Conservation (phyloP, 2,113 vertebrate genomes). For the Polypterus senegalus region DNA sequence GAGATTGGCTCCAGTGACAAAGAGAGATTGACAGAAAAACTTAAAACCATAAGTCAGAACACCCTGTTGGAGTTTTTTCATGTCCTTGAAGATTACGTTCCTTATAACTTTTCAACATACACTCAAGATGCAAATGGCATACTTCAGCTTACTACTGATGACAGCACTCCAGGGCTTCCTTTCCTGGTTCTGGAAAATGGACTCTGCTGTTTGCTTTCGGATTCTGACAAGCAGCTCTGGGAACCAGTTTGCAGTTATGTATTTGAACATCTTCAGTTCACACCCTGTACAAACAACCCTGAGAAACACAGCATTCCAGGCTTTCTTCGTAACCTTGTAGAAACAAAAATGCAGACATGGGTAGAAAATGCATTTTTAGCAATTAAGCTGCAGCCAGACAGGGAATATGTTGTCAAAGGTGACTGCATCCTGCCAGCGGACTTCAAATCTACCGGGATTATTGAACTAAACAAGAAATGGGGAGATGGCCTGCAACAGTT, state of each 20-base stretch:
- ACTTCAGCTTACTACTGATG: conserved; percentile 6
- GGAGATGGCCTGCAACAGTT: conserved; percentile 48
- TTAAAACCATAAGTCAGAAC: conserved; percentile 13
- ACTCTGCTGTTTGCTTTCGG: conserved; percentile 20
- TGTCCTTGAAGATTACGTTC: conserved; percentile 13
- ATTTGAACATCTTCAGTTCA: conserved; percentile 9
- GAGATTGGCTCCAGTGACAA: neutral
- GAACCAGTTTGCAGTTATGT: conserved; percentile 14
- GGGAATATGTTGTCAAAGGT: conserved; percentile 31
- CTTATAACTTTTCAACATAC: conserved; percentile 12
- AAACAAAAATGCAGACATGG: conserved; percentile 29
- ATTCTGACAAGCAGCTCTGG: neutral
- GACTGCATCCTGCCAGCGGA: conserved; percentile 38
- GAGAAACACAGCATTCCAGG: conserved; percentile 20
- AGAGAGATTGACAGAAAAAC: neutral
- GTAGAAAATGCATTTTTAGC: conserved; percentile 38
- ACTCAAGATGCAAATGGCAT: conserved; percentile 13
- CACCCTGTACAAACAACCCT: conserved; percentile 16
- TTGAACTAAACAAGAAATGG: conserved; percentile 39
- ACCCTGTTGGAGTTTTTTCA: conserved; percentile 21
- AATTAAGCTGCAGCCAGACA: conserved; percentile 19
- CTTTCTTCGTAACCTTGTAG: conserved; percentile 26
- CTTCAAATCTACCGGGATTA: conserved; percentile 39
- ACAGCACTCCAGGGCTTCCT: neutral
- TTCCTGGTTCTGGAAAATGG: conserved; percentile 16